A percentile compares a stretch with the other conserved stretches of the same genome.
Evolutionary conservation across 2,888 invertebrate species (phyloP).

Genomic region (Ichneumoninae sp.): DNA sequence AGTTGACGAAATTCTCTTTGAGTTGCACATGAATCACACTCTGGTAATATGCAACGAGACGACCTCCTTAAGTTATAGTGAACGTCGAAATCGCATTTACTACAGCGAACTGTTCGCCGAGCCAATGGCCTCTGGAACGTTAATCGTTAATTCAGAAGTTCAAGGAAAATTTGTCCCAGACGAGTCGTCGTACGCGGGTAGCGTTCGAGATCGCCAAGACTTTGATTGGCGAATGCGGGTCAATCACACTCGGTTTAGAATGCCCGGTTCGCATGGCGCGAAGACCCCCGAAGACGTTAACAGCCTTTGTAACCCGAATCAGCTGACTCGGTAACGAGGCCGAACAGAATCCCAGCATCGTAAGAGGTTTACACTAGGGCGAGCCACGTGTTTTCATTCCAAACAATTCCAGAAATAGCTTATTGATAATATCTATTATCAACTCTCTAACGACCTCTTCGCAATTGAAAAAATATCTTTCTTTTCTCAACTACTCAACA

Average conservation of each 20-base stretch:
- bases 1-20: too few species aligned
- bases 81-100: neutral
- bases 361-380: slow-evolving; percentile 61
- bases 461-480: too few species aligned
- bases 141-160: neutral
- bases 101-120: neutral
- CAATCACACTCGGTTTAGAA: slow-evolving; percentile 44
- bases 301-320: slow-evolving; percentile 44
- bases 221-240: slow-evolving; percentile 24
- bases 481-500: too few species aligned
- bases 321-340: slow-evolving; percentile 58
- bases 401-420: too few species aligned
- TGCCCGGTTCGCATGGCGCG: slow-evolving; percentile 35
- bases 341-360: slow-evolving; percentile 66
- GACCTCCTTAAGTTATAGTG: too few species aligned
- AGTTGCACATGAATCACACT: too few species aligned
- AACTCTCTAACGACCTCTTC: too few species aligned
- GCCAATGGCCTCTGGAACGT: too few species aligned
- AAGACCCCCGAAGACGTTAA: slow-evolving; percentile 54
- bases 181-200: neutral
- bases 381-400: slow-evolving; percentile 44
- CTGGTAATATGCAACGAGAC: too few species aligned
- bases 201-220: slow-evolving; percentile 9
- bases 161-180: neutral
- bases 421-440: too few species aligned